Evolutionary conservation across 1,140 invertebrate species (phyloP).

Genomic region (Drosophila tristis): DNA sequence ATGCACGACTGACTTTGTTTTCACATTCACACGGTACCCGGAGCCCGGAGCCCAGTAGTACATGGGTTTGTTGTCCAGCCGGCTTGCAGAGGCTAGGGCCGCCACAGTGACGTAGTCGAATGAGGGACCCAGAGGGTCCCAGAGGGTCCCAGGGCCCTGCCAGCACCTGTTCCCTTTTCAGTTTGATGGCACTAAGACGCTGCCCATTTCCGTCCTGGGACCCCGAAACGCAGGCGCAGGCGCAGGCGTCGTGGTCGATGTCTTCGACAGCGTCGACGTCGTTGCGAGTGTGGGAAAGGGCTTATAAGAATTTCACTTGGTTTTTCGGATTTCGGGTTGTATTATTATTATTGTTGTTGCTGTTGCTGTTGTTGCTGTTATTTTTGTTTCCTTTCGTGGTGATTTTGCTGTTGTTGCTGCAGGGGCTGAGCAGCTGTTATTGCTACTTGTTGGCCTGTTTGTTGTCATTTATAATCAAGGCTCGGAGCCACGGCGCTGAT

Average conservation of each 20-base stretch:
- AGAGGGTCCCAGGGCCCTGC: constrained; percentile 6
- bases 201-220: constrained; percentile 77
- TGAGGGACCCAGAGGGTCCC: constrained; percentile 22
- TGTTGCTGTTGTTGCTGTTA: constrained; percentile 43
- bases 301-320: constrained; percentile 83
- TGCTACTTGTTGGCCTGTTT: constrained; percentile 78
- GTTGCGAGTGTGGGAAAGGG: constrained; percentile 79
- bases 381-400: constrained; percentile 74
- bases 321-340: constrained; percentile 67
- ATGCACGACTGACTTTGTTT: constrained; percentile 83
- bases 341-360: constrained; percentile 48
- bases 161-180: constrained; percentile 61
- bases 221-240: constrained; percentile 56
- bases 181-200: constrained; percentile 63
- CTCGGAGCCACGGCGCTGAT: constrained; percentile 68
- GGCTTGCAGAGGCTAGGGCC: constrained; percentile 30
- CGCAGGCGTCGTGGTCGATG: constrained; percentile 45
- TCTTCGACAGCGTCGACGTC: constrained; percentile 39
- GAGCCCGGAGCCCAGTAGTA: constrained; percentile 67
- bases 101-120: constrained; percentile 58
- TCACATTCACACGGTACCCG: constrained; percentile 80
- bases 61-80: constrained; percentile 60
- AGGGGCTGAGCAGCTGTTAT: constrained; percentile 66
- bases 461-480: constrained; percentile 82
- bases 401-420: constrained; percentile 52